Evolutionary conservation across 2,797 vertebrate genomes (phyloP).

Genomic region (Scleropages formosus): DNA sequence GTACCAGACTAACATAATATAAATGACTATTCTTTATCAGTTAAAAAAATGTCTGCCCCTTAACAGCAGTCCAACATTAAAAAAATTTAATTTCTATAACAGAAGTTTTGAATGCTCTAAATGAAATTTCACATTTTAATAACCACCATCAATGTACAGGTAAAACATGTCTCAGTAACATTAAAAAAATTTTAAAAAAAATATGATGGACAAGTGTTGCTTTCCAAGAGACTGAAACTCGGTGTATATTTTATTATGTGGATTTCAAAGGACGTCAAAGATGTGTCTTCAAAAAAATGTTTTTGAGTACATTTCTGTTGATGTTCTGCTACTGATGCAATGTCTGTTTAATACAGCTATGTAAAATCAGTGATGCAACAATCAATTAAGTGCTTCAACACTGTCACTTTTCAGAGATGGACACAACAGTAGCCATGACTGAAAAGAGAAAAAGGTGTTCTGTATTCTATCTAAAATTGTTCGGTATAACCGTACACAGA

Average conservation of each 20-base stretch:
- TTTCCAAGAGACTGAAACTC: slow-evolving; percentile 28
- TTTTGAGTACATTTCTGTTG: neutral
- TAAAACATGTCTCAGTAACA: slow-evolving; percentile 23
- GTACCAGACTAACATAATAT: slow-evolving; percentile 15
- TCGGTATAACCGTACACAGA: slow-evolving; percentile 55
- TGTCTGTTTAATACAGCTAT: slow-evolving; percentile 23
- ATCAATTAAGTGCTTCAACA: slow-evolving; percentile 25
- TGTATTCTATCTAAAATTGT: slow-evolving; percentile 52
- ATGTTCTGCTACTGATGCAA: slow-evolving; percentile 19
- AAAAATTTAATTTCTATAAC: slow-evolving; percentile 27
- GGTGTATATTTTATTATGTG: slow-evolving; percentile 30
- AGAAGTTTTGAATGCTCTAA: slow-evolving; percentile 23
- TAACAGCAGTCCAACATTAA: slow-evolving; percentile 22
- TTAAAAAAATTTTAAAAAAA: slow-evolving; percentile 2
- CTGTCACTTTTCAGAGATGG: slow-evolving; percentile 35
- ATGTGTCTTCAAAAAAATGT: slow-evolving; percentile 19
- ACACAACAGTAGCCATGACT: slow-evolving; percentile 46
- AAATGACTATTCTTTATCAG: slow-evolving; percentile 14
- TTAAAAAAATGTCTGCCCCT: slow-evolving; percentile 12
- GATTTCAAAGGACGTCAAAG: slow-evolving; percentile 14
- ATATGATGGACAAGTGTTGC: slow-evolving; percentile 12
- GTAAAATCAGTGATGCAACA: slow-evolving; percentile 25
- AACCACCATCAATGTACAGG: slow-evolving; percentile 27
- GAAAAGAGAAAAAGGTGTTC: slow-evolving; percentile 42
- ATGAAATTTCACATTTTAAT: slow-evolving; percentile 17